Evolutionary conservation across 2,113 vertebrate species (phyloP).

Genomic region (Apus apus): DNA sequence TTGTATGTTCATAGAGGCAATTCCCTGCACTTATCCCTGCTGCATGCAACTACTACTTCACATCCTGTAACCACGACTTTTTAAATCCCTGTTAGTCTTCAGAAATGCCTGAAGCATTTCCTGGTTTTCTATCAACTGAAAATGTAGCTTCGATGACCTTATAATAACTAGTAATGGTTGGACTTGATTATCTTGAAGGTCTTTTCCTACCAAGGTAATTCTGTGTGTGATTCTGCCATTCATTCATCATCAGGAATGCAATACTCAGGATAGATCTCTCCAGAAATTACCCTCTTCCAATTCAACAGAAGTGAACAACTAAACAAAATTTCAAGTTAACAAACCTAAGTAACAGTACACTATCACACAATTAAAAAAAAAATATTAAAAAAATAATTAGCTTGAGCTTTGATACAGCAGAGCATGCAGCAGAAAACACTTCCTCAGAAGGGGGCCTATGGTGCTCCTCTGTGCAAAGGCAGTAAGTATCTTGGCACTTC

Average conservation of each 20-base stretch:
- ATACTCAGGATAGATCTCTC: neutral
- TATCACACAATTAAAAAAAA: neutral
- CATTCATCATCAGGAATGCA: neutral
- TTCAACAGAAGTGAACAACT: neutral
- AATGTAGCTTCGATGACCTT: neutral
- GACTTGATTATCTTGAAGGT: too few relatives aligned
- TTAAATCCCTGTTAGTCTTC: neutral
- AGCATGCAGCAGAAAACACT: neutral
- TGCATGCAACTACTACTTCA: neutral
- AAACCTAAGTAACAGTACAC: neutral
- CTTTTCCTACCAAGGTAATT: too few relatives aligned
- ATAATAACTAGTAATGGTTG: too few relatives aligned
- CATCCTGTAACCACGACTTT: neutral
- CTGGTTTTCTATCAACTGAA: neutral
- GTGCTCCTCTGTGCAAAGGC: neutral
- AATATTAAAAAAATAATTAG: neutral
- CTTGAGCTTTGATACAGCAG: neutral
- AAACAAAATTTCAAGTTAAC: neutral
- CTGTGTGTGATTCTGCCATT: neutral
- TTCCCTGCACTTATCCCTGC: neutral
- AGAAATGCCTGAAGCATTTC: neutral
- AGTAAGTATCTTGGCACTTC: neutral
- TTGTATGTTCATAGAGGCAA: neutral
- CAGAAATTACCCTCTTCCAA: neutral
- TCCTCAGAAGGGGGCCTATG: neutral